A percentile compares a stretch with the other conserved stretches of the same genome.
These are phyloP conservation scores for Eudemis profundana DNA, from an alignment of 2,888 invertebrate species.

Conservation along the genomic window DNA sequence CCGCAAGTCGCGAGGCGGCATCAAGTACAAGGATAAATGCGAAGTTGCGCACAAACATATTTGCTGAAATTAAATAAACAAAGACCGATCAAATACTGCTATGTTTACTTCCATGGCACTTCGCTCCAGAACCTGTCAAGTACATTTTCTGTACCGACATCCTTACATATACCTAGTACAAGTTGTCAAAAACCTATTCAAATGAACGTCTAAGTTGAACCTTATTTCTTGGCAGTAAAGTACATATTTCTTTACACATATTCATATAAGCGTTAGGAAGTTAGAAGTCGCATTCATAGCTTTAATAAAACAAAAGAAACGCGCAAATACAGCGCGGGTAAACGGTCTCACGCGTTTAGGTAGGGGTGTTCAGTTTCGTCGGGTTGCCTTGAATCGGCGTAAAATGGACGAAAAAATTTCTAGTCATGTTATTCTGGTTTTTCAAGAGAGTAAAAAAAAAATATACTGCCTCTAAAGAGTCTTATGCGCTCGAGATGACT, in stretches of 20 bases:
- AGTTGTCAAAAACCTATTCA: not conserved
- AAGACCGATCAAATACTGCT: constrained; percentile 13
- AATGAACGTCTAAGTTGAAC: not conserved
- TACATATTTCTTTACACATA: not conserved
- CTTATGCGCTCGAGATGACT: too few species aligned
- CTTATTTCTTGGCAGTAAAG: not conserved
- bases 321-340: constrained; percentile 27
- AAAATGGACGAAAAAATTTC: not conserved
- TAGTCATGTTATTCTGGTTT: not conserved
- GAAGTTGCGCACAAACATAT: constrained; percentile 11
- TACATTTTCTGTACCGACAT: constrained; percentile 10
- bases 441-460: too few species aligned
- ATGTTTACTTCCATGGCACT: constrained; percentile 27
- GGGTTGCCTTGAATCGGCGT: not conserved
- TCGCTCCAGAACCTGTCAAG: constrained; percentile 17
- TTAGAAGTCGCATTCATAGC: constrained; percentile 36
- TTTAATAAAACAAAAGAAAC: constrained; percentile 40
- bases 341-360: constrained; percentile 19
- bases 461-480: too few species aligned
- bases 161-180: not conserved
- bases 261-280: constrained; percentile 5
- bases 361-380: constrained; percentile 1
- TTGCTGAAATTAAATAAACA: constrained; percentile 19
- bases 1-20: too few species aligned
- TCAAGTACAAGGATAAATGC: not conserved